Evolutionary conservation across 2,797 vertebrate genomes (phyloP), one percentile per base, ranked within the genome.

Genomic region (Apodemus agrarius): DNA sequence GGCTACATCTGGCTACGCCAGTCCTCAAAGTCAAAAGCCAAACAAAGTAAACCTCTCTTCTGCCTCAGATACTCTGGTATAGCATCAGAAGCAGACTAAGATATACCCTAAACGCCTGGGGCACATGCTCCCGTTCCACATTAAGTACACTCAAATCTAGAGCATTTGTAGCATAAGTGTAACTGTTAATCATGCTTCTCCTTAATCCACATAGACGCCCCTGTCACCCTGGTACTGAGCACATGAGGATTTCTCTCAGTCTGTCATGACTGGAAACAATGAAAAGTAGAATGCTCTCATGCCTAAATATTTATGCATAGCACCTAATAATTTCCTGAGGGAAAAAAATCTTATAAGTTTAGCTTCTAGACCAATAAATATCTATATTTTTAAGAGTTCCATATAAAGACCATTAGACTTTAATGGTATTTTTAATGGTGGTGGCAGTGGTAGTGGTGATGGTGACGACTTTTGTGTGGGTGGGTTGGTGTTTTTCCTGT

Each of bases 291-390:
- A 89, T 65, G 75, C 4, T 82, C 75, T 54, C 79, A 3, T 80
- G 37, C 81, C 29, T 54, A 94, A 97, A 67, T 87, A 89, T 63
- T 54, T 92, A 72, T 61, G 29, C 31, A n/a, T 21, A 11, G 19
- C 46, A 43, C 76, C 79, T 89, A 87, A 88, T 75, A 52, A 95
- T 65, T 96, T 89, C 82, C 67, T 79, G 31, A 89, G n/a, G n/a
- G 34, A 74, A 87, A 24, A 79, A 93, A 59, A 87, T 93, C 72
- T 67, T 85, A 84, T n/a, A 54, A 24, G 83, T 85, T 59, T 93
- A 72, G n/a, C 46, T 95, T 83, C 67, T 89, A 24, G 11, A n/a
- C 24, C 46, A 93, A 83, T 93, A 37, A 21, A 10, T 26, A 86
- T 12, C 37, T 76, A 80, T 3, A 82, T 74, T 84, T 92, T 80